Evolutionary conservation across 1,140 invertebrate species (phyloP).

Genomic region (Ips typographus): DNA sequence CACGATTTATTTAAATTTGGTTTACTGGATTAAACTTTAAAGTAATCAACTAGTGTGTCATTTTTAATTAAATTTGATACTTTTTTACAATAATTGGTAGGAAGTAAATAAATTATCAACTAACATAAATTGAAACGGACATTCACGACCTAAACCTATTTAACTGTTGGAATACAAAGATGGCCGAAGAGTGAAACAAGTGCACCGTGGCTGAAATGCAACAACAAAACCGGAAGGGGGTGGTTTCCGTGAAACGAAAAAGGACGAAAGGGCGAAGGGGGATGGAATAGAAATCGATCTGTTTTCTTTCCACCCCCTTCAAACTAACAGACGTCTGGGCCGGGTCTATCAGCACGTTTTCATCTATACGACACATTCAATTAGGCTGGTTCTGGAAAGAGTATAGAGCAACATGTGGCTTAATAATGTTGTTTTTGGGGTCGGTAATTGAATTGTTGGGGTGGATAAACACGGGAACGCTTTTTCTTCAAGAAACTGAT

Average conservation of each 20-base stretch:
- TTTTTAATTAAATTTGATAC: too few species aligned
- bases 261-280: conserved; percentile 19
- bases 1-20: too few species aligned
- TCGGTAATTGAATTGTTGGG: conserved; percentile 34
- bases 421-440: conserved; percentile 34
- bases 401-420: conserved; percentile 39
- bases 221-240: conserved; percentile 16
- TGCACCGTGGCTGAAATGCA: conserved; percentile 15
- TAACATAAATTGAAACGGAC: too few species aligned
- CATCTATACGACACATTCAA: conserved; percentile 43
- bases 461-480: conserved; percentile 31
- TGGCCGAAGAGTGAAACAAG: conserved; percentile 19
- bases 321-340: conserved; percentile 48
- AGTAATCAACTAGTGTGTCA: too few species aligned
- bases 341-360: conserved; percentile 41
- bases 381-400: conserved; percentile 37
- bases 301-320: conserved; percentile 42
- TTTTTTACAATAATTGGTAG: too few species aligned
- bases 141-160: too few species aligned
- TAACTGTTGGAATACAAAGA: conserved; percentile 4
- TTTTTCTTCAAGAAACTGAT: conserved; percentile 17
- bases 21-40: too few species aligned
- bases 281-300: conserved; percentile 45
- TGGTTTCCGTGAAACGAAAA: neutral
- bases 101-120: too few species aligned